A percentile compares a stretch with the other conserved stretches of the same genome.
Evolutionary conservation across 2,888 invertebrate genomes (phyloP).

Genomic region (Gari tellinella): DNA sequence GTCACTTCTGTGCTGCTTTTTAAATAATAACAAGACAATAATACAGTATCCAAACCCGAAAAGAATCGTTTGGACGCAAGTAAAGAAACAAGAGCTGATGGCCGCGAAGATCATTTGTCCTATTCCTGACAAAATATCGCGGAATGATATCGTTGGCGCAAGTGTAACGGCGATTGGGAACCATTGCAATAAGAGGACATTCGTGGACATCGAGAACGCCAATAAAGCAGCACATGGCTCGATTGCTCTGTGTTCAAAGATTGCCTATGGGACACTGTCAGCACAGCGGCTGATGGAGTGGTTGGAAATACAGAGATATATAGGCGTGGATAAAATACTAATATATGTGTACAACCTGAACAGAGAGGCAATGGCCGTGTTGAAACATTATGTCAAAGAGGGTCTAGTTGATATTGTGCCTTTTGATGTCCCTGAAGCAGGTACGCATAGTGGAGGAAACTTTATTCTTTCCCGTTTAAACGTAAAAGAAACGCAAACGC

Average conservation of each 20-base stretch:
- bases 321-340: slow-evolving; percentile 34
- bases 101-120: slow-evolving; percentile 30
- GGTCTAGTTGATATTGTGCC: slow-evolving; percentile 33
- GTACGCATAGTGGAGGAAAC: too few relatives aligned
- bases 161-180: too few relatives aligned
- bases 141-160: too few relatives aligned
- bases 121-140: slow-evolving; percentile 3
- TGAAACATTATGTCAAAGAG: slow-evolving; percentile 12
- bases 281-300: slow-evolving; percentile 35
- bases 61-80: slow-evolving; percentile 31
- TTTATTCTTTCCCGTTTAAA: too few relatives aligned
- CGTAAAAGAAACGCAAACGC: too few relatives aligned
- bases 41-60: slow-evolving; percentile 9
- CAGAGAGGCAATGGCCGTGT: slow-evolving; percentile 19
- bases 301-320: slow-evolving; percentile 28
- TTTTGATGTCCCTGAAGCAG: slow-evolving; percentile 33
- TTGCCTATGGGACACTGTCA: slow-evolving; percentile 26
- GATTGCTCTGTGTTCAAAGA: slow-evolving; percentile 33
- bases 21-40: slow-evolving; percentile 24
- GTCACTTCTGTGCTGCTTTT: slow-evolving; percentile 22
- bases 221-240: slow-evolving; percentile 1
- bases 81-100: slow-evolving; percentile 25
- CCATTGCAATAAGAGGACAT: too few relatives aligned
- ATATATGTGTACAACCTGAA: slow-evolving; percentile 41
- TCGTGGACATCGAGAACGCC: too few relatives aligned